These are phyloP conservation scores for Takifugu ocellatus DNA, from an alignment of 2,797 vertebrate species.

Conservation along the genomic window DNA sequence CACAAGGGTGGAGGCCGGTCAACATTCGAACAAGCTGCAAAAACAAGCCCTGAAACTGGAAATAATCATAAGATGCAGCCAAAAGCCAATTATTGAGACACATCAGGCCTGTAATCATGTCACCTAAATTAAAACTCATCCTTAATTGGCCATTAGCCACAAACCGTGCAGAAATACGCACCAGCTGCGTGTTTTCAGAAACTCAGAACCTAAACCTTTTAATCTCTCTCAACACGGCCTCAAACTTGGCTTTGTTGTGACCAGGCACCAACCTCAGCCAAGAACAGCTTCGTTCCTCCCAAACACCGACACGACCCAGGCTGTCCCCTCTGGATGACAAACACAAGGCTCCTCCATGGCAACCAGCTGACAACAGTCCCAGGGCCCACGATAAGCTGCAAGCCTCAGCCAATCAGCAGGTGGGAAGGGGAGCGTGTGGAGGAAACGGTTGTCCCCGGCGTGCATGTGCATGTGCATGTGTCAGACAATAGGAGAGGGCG, in stretches of 20 bases:
- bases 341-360: conserved; percentile 41
- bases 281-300: conserved; percentile 16
- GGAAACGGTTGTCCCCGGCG: background rate
- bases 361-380: conserved; percentile 33
- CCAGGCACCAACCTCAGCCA: conserved; percentile 22
- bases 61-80: background rate
- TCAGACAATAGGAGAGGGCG: background rate
- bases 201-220: conserved; percentile 13
- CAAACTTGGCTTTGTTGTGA: conserved; percentile 28
- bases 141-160: background rate
- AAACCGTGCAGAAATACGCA: background rate
- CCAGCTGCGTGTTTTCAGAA: conserved; percentile 29
- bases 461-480: conserved; percentile 1
- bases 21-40: background rate
- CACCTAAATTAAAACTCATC: background rate
- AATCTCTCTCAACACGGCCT: conserved; percentile 16
- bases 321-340: conserved; percentile 21
- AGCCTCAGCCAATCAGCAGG: conserved; percentile 28
- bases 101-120: background rate
- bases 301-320: conserved; percentile 21
- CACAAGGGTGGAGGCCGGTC: background rate
- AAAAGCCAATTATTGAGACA: background rate
- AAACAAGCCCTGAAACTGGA: background rate
- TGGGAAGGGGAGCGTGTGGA: background rate
- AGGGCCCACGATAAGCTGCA: conserved; percentile 8